phyloP scores from a whole-genome alignment of 30 jellyfish, hydroid and myxozoan species.

The Aurelia sp. region DNA sequence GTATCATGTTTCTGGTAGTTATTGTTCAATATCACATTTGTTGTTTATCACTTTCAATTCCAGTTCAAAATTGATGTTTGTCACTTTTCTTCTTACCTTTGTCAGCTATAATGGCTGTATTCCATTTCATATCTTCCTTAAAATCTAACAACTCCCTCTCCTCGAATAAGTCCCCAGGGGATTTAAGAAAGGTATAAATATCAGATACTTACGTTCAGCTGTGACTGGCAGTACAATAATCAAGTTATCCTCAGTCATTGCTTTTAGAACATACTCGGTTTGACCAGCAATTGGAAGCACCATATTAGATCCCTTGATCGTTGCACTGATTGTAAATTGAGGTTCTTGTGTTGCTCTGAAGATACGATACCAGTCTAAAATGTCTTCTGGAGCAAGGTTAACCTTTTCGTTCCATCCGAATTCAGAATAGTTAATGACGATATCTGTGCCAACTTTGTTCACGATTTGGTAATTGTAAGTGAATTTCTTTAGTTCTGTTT shows the following conservation, averaged over 20 bases:
- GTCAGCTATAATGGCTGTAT: too few relatives aligned
- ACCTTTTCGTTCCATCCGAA: constrained; percentile 92
- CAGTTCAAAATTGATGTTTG: too few relatives aligned
- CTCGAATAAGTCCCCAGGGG: too few relatives aligned
- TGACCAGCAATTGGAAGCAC: constrained; percentile 87
- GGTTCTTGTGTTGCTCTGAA: constrained; percentile 84
- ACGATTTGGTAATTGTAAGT: constrained; percentile 85
- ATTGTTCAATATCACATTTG: too few relatives aligned
- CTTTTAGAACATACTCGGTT: constrained; percentile 40
- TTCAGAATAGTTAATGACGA: constrained; percentile 74
- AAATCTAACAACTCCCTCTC: too few relatives aligned
- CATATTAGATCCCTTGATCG: constrained; percentile 59
- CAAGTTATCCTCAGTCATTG: constrained; percentile 59
- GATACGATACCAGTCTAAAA: constrained; percentile 85
- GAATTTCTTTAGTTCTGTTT: constrained; percentile 71
- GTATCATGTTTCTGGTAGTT: too few relatives aligned
- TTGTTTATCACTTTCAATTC: too few relatives aligned
- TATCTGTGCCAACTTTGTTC: constrained; percentile 73
- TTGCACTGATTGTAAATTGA: constrained; percentile 68
- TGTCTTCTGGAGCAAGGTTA: constrained; percentile 77
- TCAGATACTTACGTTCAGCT: constrained; percentile 70
- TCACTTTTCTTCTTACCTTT: too few relatives aligned
- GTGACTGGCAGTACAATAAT: constrained; percentile 75
- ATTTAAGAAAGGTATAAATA: too few relatives aligned
- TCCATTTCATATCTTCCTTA: too few relatives aligned